Conservation (phyloP, 2,888 invertebrate species). For the Leptopterna dolabrata region DNA sequence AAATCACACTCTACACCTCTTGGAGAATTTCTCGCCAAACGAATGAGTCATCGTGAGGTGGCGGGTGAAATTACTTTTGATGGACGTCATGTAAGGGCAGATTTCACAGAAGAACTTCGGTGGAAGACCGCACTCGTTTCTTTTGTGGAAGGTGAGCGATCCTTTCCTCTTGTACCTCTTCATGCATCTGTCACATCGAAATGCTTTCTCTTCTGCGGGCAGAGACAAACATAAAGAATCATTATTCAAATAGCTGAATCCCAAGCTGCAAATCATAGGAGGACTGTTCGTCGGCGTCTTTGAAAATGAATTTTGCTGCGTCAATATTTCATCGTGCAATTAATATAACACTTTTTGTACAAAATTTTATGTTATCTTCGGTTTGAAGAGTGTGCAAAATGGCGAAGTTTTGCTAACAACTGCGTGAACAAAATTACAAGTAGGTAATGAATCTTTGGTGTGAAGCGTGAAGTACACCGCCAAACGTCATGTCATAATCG, state of each 20-base stretch:
- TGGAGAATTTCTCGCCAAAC: not conserved
- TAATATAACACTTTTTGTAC: too few relatives aligned
- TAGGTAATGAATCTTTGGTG: too few relatives aligned
- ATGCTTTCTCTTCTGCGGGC: not conserved
- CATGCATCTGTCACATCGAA: constrained; percentile 58
- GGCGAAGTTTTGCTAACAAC: too few relatives aligned
- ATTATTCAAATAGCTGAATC: not conserved
- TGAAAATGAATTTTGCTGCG: too few relatives aligned
- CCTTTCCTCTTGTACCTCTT: constrained; percentile 61
- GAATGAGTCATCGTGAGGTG: constrained; percentile 66
- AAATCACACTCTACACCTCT: not conserved
- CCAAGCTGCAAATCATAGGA: too few relatives aligned
- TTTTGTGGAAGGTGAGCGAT: constrained; percentile 70
- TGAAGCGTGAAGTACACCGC: too few relatives aligned
- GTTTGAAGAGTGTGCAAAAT: too few relatives aligned
- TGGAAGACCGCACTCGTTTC: constrained; percentile 71
- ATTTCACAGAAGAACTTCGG: constrained; percentile 57
- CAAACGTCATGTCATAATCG: too few relatives aligned
- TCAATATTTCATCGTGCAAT: too few relatives aligned
- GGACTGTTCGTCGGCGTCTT: too few relatives aligned
- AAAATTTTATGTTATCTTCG: too few relatives aligned
- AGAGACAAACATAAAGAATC: not conserved
- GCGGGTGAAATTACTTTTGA: constrained; percentile 64
- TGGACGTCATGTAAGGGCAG: constrained; percentile 54
- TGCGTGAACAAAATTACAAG: too few relatives aligned